phyloP scores from a whole-genome alignment of 2,113 vertebrate genomes.

The Podiceps cristatus region DNA sequence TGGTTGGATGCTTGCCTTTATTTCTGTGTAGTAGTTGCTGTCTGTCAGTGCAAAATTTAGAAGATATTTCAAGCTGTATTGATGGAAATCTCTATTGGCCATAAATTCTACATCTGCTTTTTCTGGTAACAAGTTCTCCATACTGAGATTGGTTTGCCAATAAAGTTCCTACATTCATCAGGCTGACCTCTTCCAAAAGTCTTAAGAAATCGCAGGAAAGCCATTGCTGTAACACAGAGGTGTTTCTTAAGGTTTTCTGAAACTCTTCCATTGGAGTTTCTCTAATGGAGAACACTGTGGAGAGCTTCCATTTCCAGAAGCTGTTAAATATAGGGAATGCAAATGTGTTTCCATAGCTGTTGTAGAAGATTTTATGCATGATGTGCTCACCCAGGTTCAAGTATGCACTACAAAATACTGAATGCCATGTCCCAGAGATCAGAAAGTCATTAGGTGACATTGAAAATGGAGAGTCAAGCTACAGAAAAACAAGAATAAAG shows the following conservation, averaged over 20 bases:
- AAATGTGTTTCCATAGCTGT: not conserved
- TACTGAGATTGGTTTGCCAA: not conserved
- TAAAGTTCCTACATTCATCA: not conserved
- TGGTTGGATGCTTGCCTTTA: not conserved
- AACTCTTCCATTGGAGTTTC: not conserved
- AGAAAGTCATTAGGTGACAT: not conserved
- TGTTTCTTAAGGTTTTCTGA: not conserved
- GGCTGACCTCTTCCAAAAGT: not conserved
- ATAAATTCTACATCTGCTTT: not conserved
- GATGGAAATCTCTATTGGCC: not conserved
- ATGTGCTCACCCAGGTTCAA: not conserved
- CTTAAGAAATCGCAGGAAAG: not conserved
- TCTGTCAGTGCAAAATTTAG: not conserved
- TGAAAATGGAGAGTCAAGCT: not conserved
- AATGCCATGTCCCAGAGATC: not conserved
- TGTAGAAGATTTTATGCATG: not conserved
- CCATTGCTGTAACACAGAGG: rapidly evolving
- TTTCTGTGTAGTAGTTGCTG: not conserved
- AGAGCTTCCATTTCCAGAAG: not conserved
- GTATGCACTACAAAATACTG: not conserved
- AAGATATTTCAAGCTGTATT: not conserved
- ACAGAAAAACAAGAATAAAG: not conserved
- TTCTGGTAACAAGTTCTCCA: not conserved
- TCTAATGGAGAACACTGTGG: not conserved
- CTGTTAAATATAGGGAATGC: not conserved